These are phyloP conservation scores for Drosophila fungiperda DNA, from an alignment of 2,888 invertebrate species.

Conservation along the genomic window DNA sequence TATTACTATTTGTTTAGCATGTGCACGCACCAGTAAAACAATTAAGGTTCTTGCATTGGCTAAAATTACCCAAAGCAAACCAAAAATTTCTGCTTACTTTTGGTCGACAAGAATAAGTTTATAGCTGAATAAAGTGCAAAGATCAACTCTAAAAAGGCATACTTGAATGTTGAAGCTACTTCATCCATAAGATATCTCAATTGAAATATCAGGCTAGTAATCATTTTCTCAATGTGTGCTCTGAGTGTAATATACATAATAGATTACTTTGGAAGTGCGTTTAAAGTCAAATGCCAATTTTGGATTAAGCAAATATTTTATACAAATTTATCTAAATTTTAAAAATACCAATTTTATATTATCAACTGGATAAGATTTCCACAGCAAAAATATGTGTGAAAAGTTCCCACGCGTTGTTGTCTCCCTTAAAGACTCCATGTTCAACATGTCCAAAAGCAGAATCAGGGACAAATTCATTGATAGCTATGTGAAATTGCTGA, in stretches of 20 bases:
- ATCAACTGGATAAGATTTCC: not conserved
- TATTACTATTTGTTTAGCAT: not conserved
- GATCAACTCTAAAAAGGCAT: not conserved
- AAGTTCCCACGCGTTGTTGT: slow-evolving; percentile 64
- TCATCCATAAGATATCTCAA: not conserved
- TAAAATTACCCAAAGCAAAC: not conserved
- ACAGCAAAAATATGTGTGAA: slow-evolving; percentile 29
- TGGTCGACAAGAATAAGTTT: not conserved
- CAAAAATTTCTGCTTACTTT: not conserved
- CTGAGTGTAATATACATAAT: not conserved
- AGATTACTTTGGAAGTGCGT: not conserved
- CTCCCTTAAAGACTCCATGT: slow-evolving; percentile 50
- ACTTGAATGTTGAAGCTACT: not conserved
- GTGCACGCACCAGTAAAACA: not conserved
- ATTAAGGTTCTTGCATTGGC: not conserved
- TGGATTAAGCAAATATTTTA: not conserved
- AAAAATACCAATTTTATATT: not conserved
- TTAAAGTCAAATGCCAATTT: not conserved
- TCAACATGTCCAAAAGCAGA: slow-evolving; percentile 17
- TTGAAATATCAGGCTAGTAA: too few relatives aligned
- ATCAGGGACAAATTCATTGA: slow-evolving; percentile 24
- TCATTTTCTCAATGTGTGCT: not conserved
- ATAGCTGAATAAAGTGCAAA: not conserved
- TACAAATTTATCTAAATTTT: not conserved
- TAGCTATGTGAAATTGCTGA: slow-evolving; percentile 53